Base-by-base conservation (phyloP, 2,888 invertebrate species). In the Neria commutata region DNA sequence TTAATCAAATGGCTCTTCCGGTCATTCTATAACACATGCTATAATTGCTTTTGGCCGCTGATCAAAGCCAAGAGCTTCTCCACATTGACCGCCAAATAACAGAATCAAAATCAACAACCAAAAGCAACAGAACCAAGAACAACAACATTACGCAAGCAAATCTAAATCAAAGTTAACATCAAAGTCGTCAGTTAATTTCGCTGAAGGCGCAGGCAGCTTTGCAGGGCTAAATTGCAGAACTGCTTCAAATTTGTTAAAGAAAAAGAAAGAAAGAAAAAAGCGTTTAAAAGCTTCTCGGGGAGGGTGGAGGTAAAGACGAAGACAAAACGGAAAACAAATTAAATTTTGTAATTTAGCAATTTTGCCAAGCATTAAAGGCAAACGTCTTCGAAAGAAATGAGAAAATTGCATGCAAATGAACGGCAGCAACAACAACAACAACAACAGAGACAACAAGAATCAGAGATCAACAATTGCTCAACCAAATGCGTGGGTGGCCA, bases 341-440 rank as follows among this genome's bases (percentile, higher is more conserved):
- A 25, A 48, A 53, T 16, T 21, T n/a, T n/a, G n/a, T n/a, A n/a
- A n/a, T n/a, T n/a, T n/a, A n/a, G 42, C 40, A 48, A 53, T 58
- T 53, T 52, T 25, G 33, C 26, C n/a, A 40, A n/a, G 42, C 17
- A 21, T 21, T 17, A 14, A 42, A 42, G 5, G 14, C 6, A 42
- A 42, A 8, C 6, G 11, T 8, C 29, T 46, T n/a, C 26, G 48
- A 48, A 48, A 14, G 60, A 61, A 64, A 62, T 64, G 61, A 60
- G 57, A 59, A 56, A 54, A 58, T 57, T 57, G 58, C 51, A 51
- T 25, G 55, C 52, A 60, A 54, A 50, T n/a, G 40, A 56, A 49
- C 29, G n/a, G 21, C 46, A 25, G 11, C 14, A 50, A 29, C 51
- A 56, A 29, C 33, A 34, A 10, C 48, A 52, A 52, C 37, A 58